These are phyloP conservation scores for Ceratothoa steindachneri DNA, from an alignment of 2,888 invertebrate genomes.

Conservation along the genomic window DNA sequence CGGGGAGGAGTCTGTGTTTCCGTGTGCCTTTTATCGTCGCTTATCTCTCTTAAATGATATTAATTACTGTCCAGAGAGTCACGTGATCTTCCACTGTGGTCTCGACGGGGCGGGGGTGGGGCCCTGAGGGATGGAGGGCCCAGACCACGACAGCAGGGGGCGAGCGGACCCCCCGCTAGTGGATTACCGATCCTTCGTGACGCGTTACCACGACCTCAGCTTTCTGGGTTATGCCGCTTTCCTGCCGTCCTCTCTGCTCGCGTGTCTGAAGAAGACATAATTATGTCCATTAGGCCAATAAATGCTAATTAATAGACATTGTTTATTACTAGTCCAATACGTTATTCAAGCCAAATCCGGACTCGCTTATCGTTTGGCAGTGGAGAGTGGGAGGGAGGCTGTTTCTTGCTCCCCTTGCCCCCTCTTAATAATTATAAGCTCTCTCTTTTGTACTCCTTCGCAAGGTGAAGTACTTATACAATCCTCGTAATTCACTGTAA, in stretches of 20 bases:
- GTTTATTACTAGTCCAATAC: not conserved
- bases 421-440: too few relatives aligned
- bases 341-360: too few relatives aligned
- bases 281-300: not conserved
- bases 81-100: slow-evolving; percentile 15
- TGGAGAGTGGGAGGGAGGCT: too few relatives aligned
- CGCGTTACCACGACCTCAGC: not conserved
- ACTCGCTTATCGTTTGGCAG: too few relatives aligned
- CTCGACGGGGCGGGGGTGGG: not conserved
- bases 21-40: not conserved
- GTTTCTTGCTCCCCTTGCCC: too few relatives aligned
- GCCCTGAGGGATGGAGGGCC: not conserved
- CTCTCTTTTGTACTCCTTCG: too few relatives aligned
- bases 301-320: not conserved
- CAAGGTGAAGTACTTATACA: too few relatives aligned
- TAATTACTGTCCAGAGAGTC: slow-evolving; percentile 14
- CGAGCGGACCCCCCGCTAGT: not conserved
- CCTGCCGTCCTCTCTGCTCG: not conserved
- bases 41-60: slow-evolving; percentile 21
- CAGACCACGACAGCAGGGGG: not conserved
- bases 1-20: not conserved
- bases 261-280: not conserved
- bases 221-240: not conserved
- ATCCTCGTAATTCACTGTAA: too few relatives aligned
- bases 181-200: not conserved